Conservation (phyloP, 1,140 invertebrate species). For the Amphibalanus amphitrite region DNA sequence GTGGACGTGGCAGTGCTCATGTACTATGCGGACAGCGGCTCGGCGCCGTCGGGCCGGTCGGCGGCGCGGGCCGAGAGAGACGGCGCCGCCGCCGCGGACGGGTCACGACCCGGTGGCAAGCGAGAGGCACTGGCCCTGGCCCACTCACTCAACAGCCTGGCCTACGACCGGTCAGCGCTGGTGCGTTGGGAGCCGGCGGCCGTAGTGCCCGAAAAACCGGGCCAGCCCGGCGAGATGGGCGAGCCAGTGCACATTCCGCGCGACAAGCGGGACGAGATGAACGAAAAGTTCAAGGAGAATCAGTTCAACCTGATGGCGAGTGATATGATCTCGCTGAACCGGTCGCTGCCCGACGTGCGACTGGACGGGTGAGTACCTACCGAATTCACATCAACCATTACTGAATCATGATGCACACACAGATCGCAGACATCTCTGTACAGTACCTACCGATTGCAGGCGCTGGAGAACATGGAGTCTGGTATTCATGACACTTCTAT, state of each 20-base stretch:
- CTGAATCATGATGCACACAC: neutral
- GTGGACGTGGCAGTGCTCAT: constrained; percentile 79
- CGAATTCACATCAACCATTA: too few species aligned
- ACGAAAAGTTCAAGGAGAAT: constrained; percentile 92
- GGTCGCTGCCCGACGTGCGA: constrained; percentile 84
- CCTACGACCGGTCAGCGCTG: neutral
- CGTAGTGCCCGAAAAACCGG: constrained; percentile 42
- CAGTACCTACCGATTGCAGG: too few species aligned
- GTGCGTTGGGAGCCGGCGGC: constrained; percentile 49
- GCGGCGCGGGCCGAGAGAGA: constrained; percentile 13
- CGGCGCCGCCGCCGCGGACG: constrained; percentile 16
- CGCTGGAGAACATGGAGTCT: too few species aligned
- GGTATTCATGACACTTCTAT: too few species aligned
- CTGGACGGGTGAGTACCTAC: constrained; percentile 55
- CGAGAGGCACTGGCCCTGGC: neutral
- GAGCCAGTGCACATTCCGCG: constrained; percentile 68
- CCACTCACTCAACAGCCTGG: neutral
- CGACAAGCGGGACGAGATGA: constrained; percentile 60
- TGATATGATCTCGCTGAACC: constrained; percentile 92
- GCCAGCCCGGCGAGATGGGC: constrained; percentile 70
- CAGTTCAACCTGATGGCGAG: constrained; percentile 97
- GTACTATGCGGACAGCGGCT: constrained; percentile 78
- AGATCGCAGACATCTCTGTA: neutral
- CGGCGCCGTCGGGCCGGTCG: constrained; percentile 22
- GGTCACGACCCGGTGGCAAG: constrained; percentile 13